Evolutionary conservation across 1,140 invertebrate genomes (phyloP), one percentile per base, ranked within the genome.

Genomic region (Atta cephalotes): DNA sequence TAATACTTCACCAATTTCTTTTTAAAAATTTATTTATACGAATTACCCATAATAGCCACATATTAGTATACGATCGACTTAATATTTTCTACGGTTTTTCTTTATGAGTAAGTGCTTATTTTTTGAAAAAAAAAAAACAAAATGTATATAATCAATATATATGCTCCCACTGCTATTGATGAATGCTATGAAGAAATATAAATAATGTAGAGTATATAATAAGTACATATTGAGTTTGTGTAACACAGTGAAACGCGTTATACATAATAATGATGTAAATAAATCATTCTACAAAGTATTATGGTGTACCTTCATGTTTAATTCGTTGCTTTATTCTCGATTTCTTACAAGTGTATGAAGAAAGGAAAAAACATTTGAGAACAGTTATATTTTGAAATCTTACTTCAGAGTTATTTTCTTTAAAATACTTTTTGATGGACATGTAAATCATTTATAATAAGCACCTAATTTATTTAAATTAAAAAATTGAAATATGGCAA

Each of bases 191-290:
- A 80, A 86, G 51, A 28, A 53, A 39, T 58, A 72, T 78, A 58
- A 60, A 76, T 79, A 86, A 89, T 79, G 66, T 90, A 89, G 49
- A 49, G 62, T 63, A 90, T n/a, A 53, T 56, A 68, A 68, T 45
- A 90, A 68, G n/a, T 87, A 87, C 25, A 80, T 79, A 90, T 68
- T 89, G 85, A 89, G 71, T 72, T 81, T 51, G 58, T 72, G 70
- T 87, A 86, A 66, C 35, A 62, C 88, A 76, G 31, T 85, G 66
- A 84, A 62, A 66, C 12, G 12, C 82, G 88, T 78, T 88, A 90
- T 45, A 84, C 71, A 72, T 84, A 89, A 89, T 78, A 81, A 91
- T 39, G 63, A 90, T 92, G 90, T 91, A 92, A 92, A 92, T 92
- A 92, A 90, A 91, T 82, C 10, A 92, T 86, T 85, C 72, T 90